These are phyloP conservation scores for Oryzaephilus surinamensis DNA, from an alignment of 1,140 invertebrate species.

Conservation along the genomic window DNA sequence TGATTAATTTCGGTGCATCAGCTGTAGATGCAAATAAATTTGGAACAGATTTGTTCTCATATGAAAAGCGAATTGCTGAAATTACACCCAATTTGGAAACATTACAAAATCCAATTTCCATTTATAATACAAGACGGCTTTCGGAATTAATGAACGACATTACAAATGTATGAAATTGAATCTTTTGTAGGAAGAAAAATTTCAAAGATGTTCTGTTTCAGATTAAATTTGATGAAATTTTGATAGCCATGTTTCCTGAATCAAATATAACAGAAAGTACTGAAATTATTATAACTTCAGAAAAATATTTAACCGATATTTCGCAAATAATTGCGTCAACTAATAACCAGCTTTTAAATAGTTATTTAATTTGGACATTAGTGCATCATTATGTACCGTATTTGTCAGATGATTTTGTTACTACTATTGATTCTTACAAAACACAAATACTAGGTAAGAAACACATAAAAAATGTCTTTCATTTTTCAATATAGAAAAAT, in stretches of 20 bases:
- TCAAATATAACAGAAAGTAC: constrained; percentile 41
- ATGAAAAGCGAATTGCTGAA: constrained; percentile 50
- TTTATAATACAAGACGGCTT: constrained; percentile 35
- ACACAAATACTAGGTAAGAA: too few species aligned
- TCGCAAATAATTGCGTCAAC: constrained; percentile 45
- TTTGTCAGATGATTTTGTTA: constrained; percentile 43
- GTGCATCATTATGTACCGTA: constrained; percentile 45
- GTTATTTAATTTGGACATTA: constrained; percentile 51
- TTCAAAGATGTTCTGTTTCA: constrained; percentile 27
- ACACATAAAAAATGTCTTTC: too few species aligned
- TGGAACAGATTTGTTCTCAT: constrained; percentile 46
- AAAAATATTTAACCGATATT: constrained; percentile 43
- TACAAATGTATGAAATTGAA: constrained; percentile 13
- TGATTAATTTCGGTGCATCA: constrained; percentile 40
- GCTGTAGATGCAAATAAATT: constrained; percentile 41
- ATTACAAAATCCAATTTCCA: constrained; percentile 34
- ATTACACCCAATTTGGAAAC: constrained; percentile 36
- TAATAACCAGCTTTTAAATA: constrained; percentile 47
- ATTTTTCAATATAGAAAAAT: too few species aligned
- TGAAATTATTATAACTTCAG: constrained; percentile 42
- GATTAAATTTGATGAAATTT: constrained; percentile 45
- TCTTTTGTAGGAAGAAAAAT: constrained; percentile 8
- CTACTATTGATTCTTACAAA: too few species aligned
- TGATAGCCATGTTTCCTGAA: constrained; percentile 44
- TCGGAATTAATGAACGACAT: constrained; percentile 36